Conservation (phyloP, 2,797 vertebrate genomes). For the Myoxocephalus aenaeus region DNA sequence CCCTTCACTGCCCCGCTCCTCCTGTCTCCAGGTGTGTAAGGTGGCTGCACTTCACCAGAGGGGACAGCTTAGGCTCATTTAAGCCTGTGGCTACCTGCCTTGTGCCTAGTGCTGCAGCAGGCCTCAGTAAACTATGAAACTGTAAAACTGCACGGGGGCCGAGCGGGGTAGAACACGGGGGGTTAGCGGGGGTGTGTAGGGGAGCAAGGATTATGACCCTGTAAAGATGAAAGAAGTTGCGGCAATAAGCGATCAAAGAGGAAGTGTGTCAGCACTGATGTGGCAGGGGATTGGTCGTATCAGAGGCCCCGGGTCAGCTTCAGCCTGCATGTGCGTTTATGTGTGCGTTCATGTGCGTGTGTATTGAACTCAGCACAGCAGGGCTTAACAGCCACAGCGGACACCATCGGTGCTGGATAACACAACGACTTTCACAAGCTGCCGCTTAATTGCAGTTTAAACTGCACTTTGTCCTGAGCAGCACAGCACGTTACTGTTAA, state of each 20-base stretch:
- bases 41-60: conserved; percentile 79
- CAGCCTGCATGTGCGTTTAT: conserved; percentile 44
- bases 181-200: conserved; percentile 64
- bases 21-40: conserved; percentile 83
- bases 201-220: conserved; percentile 85
- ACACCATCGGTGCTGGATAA: conserved; percentile 77
- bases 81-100: conserved; percentile 76
- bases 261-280: conserved; percentile 81
- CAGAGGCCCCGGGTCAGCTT: conserved; percentile 65
- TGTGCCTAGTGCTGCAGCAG: conserved; percentile 69
- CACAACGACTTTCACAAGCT: conserved; percentile 81
- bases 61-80: conserved; percentile 82
- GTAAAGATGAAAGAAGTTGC: conserved; percentile 87
- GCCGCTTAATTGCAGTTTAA: conserved; percentile 85
- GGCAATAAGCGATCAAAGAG: conserved; percentile 85
- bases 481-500: conserved; percentile 66
- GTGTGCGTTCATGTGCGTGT: conserved; percentile 47
- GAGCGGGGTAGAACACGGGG: conserved; percentile 49
- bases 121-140: conserved; percentile 73
- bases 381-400: conserved; percentile 78
- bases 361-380: conserved; percentile 70
- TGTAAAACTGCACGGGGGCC: conserved; percentile 73
- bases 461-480: conserved; percentile 74
- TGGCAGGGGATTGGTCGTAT: conserved; percentile 78
- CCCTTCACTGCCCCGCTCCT: conserved; percentile 65